Evolutionary conservation across 2,797 vertebrate species (phyloP).

Genomic region (Xiphophorus birchmanni): DNA sequence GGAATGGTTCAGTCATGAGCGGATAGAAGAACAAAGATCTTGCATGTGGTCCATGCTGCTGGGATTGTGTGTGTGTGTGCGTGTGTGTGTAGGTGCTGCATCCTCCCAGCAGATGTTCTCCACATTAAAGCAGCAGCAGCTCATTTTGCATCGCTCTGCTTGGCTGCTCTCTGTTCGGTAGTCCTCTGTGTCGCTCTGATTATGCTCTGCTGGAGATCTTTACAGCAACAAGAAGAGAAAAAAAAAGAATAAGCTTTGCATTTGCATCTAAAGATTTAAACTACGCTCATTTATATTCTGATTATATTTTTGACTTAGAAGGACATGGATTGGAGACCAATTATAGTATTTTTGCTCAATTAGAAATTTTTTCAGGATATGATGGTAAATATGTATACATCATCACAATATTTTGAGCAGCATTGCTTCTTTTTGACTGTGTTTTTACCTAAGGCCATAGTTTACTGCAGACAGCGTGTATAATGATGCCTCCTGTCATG

Average conservation of each 20-base stretch:
- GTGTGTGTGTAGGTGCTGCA: conserved; percentile 13
- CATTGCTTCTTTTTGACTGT: neutral
- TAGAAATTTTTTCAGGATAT: neutral
- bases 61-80: neutral
- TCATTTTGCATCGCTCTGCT: conserved; percentile 47
- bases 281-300: neutral
- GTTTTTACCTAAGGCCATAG: conserved; percentile 17
- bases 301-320: conserved; percentile 2
- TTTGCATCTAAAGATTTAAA: conserved; percentile 22
- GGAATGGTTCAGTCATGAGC: conserved; percentile 9
- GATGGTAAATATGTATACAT: neutral
- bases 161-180: conserved; percentile 45
- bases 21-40: conserved; percentile 40
- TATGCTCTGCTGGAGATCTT: conserved; percentile 54
- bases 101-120: conserved; percentile 48
- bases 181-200: conserved; percentile 52
- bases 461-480: conserved; percentile 14
- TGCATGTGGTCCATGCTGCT: conserved; percentile 34
- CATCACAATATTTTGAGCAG: neutral
- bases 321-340: neutral
- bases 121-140: conserved; percentile 40
- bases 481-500: conserved; percentile 23
- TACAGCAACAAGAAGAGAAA: conserved; percentile 18
- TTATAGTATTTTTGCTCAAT: neutral
- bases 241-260: conserved; percentile 14